These are phyloP conservation scores for Falco novaeseelandiae DNA, from an alignment of 2,797 vertebrate genomes.

Conservation along the genomic window DNA sequence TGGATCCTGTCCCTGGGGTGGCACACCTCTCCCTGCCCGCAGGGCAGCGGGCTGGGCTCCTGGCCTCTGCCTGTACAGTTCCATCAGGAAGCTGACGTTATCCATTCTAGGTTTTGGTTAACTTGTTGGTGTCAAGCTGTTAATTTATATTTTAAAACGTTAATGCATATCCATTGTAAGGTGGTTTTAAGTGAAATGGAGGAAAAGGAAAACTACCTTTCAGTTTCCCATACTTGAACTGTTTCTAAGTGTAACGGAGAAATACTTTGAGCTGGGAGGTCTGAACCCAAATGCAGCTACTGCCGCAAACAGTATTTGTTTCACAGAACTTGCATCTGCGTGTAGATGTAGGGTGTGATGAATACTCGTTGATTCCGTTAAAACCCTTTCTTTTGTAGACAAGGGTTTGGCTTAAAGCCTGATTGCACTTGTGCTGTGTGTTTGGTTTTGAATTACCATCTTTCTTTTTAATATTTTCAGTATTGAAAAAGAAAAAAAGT, in stretches of 20 bases:
- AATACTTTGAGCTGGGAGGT: neutral
- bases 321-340: neutral
- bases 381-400: neutral
- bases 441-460: neutral
- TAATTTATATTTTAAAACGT: neutral
- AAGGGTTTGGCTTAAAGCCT: neutral
- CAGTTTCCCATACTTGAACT: neutral
- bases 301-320: neutral
- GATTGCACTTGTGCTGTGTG: neutral
- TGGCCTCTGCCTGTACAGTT: neutral
- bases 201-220: neutral
- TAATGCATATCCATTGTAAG: accelerated
- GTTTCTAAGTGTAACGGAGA: neutral
- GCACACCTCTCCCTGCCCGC: neutral
- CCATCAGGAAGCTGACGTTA: neutral
- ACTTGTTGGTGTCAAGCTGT: neutral
- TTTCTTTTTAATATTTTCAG: neutral
- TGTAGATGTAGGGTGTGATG: neutral
- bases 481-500: neutral
- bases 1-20: neutral
- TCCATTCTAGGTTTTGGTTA: neutral
- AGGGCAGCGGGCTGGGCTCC: neutral
- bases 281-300: neutral
- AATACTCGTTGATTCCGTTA: neutral
- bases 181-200: neutral